Percentiles rank a stretch among this genome's conserved stretches.
These are phyloP conservation scores for Etheostoma cragini DNA, from an alignment of 2,113 vertebrate species.

Conservation along the genomic window DNA sequence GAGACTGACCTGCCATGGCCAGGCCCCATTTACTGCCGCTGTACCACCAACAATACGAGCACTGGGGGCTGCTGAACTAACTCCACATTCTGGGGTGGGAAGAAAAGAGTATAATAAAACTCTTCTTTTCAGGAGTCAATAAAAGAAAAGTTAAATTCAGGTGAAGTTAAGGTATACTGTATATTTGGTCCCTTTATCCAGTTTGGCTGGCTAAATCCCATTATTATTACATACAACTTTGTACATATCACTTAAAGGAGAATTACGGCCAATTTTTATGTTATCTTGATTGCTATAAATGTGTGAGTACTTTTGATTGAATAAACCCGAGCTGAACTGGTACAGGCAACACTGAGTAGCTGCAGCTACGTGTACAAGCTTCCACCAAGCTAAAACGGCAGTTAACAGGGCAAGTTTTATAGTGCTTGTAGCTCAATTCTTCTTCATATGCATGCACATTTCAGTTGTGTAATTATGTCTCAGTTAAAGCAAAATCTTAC, in stretches of 20 bases:
- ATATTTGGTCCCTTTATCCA: not conserved
- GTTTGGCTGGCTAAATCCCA: not conserved
- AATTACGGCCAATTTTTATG: no score
- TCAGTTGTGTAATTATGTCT: not conserved
- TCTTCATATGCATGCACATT: not conserved
- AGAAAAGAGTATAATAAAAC: not conserved
- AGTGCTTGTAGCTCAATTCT: no score
- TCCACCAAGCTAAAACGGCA: no score
- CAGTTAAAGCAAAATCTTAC: conserved; percentile 62
- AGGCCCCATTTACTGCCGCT: conserved; percentile 76
- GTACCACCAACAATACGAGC: conserved; percentile 91
- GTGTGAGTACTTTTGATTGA: no score
- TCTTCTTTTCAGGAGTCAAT: no score
- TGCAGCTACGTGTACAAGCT: no score
- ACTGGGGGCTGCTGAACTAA: conserved; percentile 53
- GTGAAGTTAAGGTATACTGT: not conserved
- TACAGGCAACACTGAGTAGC: no score
- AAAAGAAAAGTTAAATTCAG: not conserved
- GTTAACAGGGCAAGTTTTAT: no score
- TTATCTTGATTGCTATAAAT: no score
- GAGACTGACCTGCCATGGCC: conserved; percentile 98
- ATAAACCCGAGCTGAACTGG: no score
- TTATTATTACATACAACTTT: not conserved
- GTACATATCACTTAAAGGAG: not conserved
- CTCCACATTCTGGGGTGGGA: conserved; percentile 84